phyloP scores from a whole-genome alignment of 2,888 invertebrate species.

The Drosophila paranaensis region DNA sequence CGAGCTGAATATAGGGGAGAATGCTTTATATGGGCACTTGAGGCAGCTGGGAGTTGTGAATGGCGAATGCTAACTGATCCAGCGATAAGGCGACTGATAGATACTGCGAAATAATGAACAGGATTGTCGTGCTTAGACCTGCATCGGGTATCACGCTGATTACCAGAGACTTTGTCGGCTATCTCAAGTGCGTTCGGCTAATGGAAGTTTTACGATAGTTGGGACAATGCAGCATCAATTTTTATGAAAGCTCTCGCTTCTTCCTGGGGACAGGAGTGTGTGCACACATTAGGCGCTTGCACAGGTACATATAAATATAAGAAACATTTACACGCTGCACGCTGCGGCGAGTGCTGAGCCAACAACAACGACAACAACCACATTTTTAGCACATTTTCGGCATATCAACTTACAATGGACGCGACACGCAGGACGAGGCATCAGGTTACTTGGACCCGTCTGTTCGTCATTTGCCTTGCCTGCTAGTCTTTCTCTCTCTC shows the following conservation, averaged over 20 bases:
- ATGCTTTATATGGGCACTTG: slow-evolving; percentile 41
- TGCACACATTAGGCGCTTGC: slow-evolving; percentile 56
- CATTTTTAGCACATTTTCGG: slow-evolving; percentile 79
- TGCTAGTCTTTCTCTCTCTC: background rate
- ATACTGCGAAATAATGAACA: slow-evolving; percentile 12
- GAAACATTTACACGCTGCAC: slow-evolving; percentile 27
- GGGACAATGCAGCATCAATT: slow-evolving; percentile 39
- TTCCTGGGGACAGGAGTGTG: background rate
- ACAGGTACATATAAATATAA: slow-evolving; percentile 21
- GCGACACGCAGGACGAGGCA: slow-evolving; percentile 62
- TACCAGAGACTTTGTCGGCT: background rate
- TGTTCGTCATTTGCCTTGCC: slow-evolving; percentile 28
- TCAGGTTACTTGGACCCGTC: slow-evolving; percentile 64
- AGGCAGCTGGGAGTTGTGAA: slow-evolving; percentile 30
- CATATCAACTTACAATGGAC: slow-evolving; percentile 72
- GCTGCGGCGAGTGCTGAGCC: slow-evolving; percentile 25
- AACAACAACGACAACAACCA: slow-evolving; percentile 57
- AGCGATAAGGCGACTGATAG: slow-evolving; percentile 40
- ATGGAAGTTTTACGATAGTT: slow-evolving; percentile 78
- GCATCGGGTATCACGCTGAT: too few relatives aligned
- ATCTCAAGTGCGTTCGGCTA: slow-evolving; percentile 47
- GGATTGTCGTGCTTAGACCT: background rate
- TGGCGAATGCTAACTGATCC: slow-evolving; percentile 31
- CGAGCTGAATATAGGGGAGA: slow-evolving; percentile 41
- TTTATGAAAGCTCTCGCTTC: slow-evolving; percentile 41